Percentiles rank a stretch among this genome's conserved stretches.
Evolutionary conservation across 1,140 invertebrate genomes (phyloP).

Genomic region (Dryas iulia): DNA sequence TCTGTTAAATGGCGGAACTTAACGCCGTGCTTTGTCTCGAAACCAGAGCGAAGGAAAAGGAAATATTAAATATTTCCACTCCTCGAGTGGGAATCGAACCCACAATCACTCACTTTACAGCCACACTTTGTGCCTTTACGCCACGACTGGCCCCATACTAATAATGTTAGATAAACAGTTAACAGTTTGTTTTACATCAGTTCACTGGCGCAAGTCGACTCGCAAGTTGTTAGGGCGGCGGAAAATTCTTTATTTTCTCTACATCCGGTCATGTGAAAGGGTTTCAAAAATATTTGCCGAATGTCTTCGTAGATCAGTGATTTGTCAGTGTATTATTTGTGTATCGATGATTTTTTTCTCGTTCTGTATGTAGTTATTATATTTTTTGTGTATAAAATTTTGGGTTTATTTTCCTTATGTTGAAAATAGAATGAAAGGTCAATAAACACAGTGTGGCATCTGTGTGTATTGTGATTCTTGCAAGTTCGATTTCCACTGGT

Average conservation of each 20-base stretch:
- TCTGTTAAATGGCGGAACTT: no score
- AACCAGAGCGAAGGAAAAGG: no score
- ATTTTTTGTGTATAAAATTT: background rate
- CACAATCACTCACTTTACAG: no score
- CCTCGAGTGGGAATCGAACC: no score
- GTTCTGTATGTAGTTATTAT: background rate
- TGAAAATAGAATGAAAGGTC: no score
- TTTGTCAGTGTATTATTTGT: background rate
- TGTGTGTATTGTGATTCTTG: no score
- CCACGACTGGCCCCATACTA: background rate
- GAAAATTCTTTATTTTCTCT: constrained; percentile 27
- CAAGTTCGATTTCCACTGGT: no score
- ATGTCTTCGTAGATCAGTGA: constrained; percentile 5
- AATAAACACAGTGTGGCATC: no score
- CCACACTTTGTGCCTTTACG: no score
- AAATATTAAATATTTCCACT: no score
- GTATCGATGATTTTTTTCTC: background rate
- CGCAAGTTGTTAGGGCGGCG: constrained; percentile 4
- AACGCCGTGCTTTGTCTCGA: no score
- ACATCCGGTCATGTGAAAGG: constrained; percentile 16
- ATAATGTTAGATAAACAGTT: background rate
- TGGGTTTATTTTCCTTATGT: no score
- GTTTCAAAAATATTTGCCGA: constrained; percentile 18
- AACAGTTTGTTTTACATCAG: constrained; percentile 6
- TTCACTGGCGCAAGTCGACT: background rate